Percentiles rank a stretch among this genome's conserved stretches.
These are phyloP conservation scores for Erpetoichthys calabaricus DNA, from an alignment of 2,797 vertebrate genomes.

Conservation along the genomic window DNA sequence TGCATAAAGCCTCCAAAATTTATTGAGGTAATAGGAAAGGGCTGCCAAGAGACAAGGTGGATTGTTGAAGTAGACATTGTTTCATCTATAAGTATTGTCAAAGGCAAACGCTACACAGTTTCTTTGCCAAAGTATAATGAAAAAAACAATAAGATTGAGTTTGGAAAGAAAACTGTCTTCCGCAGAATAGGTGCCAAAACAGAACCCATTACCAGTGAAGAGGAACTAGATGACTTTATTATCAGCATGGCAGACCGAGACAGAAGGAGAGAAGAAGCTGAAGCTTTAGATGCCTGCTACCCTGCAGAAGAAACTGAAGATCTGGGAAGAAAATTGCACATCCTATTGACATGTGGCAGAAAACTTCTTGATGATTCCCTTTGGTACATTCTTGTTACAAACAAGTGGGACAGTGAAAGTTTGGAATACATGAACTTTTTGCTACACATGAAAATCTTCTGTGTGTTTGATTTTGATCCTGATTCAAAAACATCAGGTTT, in stretches of 20 bases:
- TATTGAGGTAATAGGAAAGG: conserved; percentile 50
- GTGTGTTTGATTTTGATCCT: conserved; percentile 68
- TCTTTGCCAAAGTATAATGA: conserved; percentile 54
- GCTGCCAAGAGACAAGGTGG: conserved; percentile 38
- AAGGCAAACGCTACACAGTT: conserved; percentile 38
- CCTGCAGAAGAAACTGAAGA: conserved; percentile 28
- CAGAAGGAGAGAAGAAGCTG: conserved; percentile 46
- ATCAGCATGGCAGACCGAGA: conserved; percentile 36
- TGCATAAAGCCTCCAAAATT: conserved; percentile 63
- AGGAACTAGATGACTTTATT: conserved; percentile 37
- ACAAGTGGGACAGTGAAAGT: conserved; percentile 42
- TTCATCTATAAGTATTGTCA: conserved; percentile 39
- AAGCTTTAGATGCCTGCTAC: conserved; percentile 23
- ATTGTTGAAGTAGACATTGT: conserved; percentile 66
- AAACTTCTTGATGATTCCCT: conserved; percentile 53
- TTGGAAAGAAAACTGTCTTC: conserved; percentile 35
- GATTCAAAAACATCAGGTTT: conserved; percentile 56
- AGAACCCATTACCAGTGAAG: conserved; percentile 29
- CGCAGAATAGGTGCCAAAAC: conserved; percentile 57
- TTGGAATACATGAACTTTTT: conserved; percentile 49
- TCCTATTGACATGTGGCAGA: conserved; percentile 54
- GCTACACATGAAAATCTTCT: conserved; percentile 57
- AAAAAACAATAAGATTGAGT: conserved; percentile 36
- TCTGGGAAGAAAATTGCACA: conserved; percentile 51
- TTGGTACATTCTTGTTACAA: conserved; percentile 61